phyloP scores from a whole-genome alignment of 2,888 invertebrate species.

The Carabus problematicus region DNA sequence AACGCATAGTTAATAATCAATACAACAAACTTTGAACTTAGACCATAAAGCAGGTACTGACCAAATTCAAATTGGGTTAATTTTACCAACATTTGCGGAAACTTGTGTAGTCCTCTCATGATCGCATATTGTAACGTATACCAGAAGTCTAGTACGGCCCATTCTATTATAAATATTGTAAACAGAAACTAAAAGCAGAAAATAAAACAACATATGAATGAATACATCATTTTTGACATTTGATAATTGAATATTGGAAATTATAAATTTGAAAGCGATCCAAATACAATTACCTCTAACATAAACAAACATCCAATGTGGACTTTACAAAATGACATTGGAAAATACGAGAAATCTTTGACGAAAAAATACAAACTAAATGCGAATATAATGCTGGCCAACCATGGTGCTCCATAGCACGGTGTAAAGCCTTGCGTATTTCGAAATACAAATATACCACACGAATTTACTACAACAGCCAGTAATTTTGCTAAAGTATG shows the following conservation, averaged over 20 bases:
- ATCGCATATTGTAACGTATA: conserved; percentile 15
- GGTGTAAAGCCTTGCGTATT: conserved; percentile 9
- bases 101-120: no score
- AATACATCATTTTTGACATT: no score
- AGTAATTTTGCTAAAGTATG: conserved; percentile 27
- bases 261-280: no score
- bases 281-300: conserved; percentile 30
- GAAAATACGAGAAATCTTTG: conserved; percentile 15
- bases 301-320: conserved; percentile 14
- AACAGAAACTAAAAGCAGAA: conserved; percentile 14
- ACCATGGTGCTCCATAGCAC: conserved; percentile 5
- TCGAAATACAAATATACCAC: conserved; percentile 24
- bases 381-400: conserved; percentile 17
- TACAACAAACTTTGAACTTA: no score
- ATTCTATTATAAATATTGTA: conserved; percentile 20
- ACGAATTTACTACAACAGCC: conserved; percentile 23
- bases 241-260: no score
- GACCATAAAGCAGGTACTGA: no score
- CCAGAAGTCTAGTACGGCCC: conserved; percentile 28
- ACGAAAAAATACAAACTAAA: conserved; percentile 20
- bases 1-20: conserved; percentile 7
- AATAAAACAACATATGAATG: not conserved
- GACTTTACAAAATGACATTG: conserved; percentile 11
- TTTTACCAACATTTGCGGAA: no score
- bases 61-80: no score